Evolutionary conservation across 2,113 vertebrate genomes (phyloP), one percentile per base, ranked within the genome.

Genomic region (Rhinolophus sinicus): DNA sequence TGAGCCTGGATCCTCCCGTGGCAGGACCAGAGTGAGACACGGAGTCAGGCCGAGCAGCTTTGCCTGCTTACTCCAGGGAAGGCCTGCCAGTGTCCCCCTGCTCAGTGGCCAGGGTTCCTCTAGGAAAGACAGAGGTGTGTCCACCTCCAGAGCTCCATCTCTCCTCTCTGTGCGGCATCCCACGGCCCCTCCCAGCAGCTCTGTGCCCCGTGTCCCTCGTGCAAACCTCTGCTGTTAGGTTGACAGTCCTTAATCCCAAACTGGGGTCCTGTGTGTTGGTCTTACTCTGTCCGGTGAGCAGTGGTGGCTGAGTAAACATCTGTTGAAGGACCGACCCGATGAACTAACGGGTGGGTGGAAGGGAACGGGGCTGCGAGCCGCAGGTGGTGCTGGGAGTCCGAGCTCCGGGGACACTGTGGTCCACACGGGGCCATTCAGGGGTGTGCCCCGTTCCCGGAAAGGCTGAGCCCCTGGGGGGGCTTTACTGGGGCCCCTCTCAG

Each of bases 41-140:
- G 28, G 40, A 47, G 1, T 24, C 18, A 30, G 47, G n/a, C 2
- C 35, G 2, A 50, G 0, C 1, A 69, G 16, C 2, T 44, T 62
- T 38, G 19, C 11, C 12, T 30, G 9, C 47, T 3, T 50, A 2
- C 47, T 50, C 35, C 52, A 28, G 33, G 54, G 54, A n/a, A 16
- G 8, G 9, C 47, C 19, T 75, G 24, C 2, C 35, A 35, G 15
- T 62, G 2, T 44, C 12, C 21, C 19, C 52, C 4, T 33, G 30
- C 35, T 44, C 6, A 28, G 73, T 14, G 24, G 4, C 22, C 1
- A 69, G 18, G 47, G 47, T 2, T 10, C 47, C 47, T 47, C 47
- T 50, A 50, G 47, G 12, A 50, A 50, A 50, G 47, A 50, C 47
- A 50, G 12, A 50, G 47, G 47, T 13, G 2, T 50, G 47, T 13